phyloP scores from a whole-genome alignment of 2,797 vertebrate genomes.

The Okamejei kenojei region DNA sequence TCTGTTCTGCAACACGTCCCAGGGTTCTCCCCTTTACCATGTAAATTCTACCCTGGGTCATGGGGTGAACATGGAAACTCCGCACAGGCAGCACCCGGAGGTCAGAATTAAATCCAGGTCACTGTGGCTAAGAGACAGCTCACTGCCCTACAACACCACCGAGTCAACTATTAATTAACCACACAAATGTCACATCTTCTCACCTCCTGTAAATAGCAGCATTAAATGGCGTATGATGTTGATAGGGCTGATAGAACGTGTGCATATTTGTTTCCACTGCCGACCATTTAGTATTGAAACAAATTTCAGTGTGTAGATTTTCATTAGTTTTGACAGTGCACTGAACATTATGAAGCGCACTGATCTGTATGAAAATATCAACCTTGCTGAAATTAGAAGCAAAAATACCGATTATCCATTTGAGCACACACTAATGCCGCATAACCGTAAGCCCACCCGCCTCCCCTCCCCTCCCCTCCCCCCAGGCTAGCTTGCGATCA shows the following conservation, averaged over 20 bases:
- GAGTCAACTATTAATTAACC: no score
- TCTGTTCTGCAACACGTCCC: no score
- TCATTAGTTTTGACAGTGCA: slow-evolving; percentile 8
- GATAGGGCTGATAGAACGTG: not conserved
- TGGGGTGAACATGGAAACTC: no score
- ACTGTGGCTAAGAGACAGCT: no score
- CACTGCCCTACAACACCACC: no score
- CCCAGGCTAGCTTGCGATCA: not conserved
- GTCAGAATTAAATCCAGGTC: no score
- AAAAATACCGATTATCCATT: not conserved
- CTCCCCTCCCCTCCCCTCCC: not conserved
- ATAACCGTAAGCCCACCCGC: no score
- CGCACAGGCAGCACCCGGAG: no score
- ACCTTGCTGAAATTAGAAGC: not conserved
- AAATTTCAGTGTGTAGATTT: not conserved
- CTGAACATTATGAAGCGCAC: slow-evolving; percentile 7
- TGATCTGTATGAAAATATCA: slow-evolving; percentile 23
- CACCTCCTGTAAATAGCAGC: not conserved
- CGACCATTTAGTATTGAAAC: not conserved
- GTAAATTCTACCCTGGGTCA: no score
- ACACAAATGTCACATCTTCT: not conserved
- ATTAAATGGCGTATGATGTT: not conserved
- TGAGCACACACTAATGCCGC: not conserved
- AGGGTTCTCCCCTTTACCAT: no score
- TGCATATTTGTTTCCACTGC: not conserved